These are phyloP conservation scores for Ostrea denselamellosa DNA, from an alignment of 1,140 invertebrate species.

Conservation along the genomic window DNA sequence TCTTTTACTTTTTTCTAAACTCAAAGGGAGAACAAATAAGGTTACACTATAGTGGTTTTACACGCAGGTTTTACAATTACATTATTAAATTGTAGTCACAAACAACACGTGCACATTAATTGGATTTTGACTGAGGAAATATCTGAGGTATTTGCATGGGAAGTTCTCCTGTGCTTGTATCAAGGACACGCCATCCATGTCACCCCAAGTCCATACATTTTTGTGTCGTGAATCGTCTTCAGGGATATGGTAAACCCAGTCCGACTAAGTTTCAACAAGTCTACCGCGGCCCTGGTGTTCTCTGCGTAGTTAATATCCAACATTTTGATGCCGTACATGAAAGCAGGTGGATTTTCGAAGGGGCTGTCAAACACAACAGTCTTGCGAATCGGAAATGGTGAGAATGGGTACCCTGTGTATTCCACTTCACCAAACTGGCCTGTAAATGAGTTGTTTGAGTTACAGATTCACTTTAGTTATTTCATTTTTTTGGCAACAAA, in stretches of 20 bases:
- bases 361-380: neutral
- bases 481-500: neutral
- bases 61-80: too few species aligned
- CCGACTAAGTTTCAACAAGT: neutral
- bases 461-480: neutral
- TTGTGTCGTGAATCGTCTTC: neutral
- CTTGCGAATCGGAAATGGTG: neutral
- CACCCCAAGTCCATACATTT: neutral
- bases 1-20: too few species aligned
- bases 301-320: conserved; percentile 10
- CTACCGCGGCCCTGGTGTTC: neutral
- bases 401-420: neutral
- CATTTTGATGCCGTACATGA: conserved; percentile 12
- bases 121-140: neutral
- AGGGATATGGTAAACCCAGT: neutral
- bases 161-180: neutral
- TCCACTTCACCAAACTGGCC: neutral
- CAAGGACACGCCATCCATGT: conserved; percentile 14
- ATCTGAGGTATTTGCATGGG: neutral
- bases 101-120: too few species aligned
- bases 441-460: neutral
- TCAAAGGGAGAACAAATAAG: too few species aligned
- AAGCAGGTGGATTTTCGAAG: neutral
- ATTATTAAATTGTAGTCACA: too few species aligned
- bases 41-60: too few species aligned